These are phyloP conservation scores for Fistularia commersonii DNA, from an alignment of 2,797 vertebrate genomes.

Conservation along the genomic window DNA sequence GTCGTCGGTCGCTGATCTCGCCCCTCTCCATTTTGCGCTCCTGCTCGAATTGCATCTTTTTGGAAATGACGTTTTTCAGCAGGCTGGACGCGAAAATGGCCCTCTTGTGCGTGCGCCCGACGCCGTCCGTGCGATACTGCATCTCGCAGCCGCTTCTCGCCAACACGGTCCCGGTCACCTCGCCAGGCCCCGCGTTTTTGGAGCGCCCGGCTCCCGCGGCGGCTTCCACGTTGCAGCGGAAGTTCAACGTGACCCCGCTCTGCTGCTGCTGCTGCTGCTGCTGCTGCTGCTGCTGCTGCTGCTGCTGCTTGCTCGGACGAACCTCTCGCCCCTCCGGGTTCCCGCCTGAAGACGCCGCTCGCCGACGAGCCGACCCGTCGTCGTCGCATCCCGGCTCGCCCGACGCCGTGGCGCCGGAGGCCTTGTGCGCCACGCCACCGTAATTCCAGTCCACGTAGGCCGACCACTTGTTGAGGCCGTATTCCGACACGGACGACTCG, in stretches of 20 bases:
- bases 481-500: constrained; percentile 89
- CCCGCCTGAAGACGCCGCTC: constrained; percentile 50
- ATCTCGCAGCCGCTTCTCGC: constrained; percentile 56
- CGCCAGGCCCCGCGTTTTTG: constrained; percentile 62
- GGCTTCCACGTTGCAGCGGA: constrained; percentile 75
- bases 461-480: constrained; percentile 88
- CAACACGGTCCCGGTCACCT: constrained; percentile 62
- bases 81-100: constrained; percentile 91
- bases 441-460: constrained; percentile 90
- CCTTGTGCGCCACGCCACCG: constrained; percentile 68
- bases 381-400: constrained; percentile 7
- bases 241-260: constrained; percentile 76
- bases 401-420: constrained; percentile 63
- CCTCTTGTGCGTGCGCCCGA: constrained; percentile 78
- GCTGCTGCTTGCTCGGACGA: too few relatives aligned
- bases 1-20: constrained; percentile 67
- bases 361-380: constrained; percentile 3
- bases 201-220: constrained; percentile 44
- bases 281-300: too few relatives aligned
- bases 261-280: constrained; percentile 16
- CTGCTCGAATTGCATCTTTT: constrained; percentile 95
- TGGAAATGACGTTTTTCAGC: constrained; percentile 94
- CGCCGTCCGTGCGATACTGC: constrained; percentile 49
- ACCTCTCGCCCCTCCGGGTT: constrained; percentile 53
- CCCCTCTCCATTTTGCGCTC: constrained; percentile 92